These are phyloP conservation scores for Trichonephila clavipes DNA, from an alignment of 1,140 invertebrate species.

Conservation along the genomic window DNA sequence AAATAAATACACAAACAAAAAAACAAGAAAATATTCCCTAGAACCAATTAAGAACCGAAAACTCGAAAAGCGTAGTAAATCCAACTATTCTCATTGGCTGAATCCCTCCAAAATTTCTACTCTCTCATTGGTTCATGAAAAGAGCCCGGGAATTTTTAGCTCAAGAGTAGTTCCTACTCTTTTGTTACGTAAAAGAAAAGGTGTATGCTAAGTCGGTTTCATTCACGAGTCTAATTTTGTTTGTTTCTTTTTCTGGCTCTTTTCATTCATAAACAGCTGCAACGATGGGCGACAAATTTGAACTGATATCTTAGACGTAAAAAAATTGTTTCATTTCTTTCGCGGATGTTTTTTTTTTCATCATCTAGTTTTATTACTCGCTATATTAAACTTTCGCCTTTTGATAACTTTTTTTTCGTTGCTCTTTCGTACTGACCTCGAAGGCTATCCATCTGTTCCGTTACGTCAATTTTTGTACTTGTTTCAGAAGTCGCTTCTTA, in stretches of 20 bases:
- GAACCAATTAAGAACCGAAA: constrained; percentile 50
- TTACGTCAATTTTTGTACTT: constrained; percentile 46
- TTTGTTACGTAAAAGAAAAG: constrained; percentile 67
- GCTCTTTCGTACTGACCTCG: constrained; percentile 44
- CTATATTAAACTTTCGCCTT: constrained; percentile 36
- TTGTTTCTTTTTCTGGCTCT: background rate
- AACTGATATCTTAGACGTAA: constrained; percentile 57
- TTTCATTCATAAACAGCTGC: constrained; percentile 71
- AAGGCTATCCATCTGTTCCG: constrained; percentile 50
- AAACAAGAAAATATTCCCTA: background rate
- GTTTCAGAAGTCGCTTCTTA: background rate
- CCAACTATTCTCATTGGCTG: background rate
- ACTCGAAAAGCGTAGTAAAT: constrained; percentile 21
- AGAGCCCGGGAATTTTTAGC: constrained; percentile 63
- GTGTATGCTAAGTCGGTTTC: constrained; percentile 58
- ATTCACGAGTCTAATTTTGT: constrained; percentile 59
- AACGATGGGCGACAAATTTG: constrained; percentile 58
- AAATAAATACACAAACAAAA: constrained; percentile 51
- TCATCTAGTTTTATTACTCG: constrained; percentile 37
- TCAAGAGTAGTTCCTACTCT: constrained; percentile 1
- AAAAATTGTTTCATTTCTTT: constrained; percentile 5
- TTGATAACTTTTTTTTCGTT: background rate
- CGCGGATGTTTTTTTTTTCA: constrained; percentile 25
- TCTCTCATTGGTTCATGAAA: constrained; percentile 17
- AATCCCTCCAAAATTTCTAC: background rate